Evolutionary conservation across 2,888 invertebrate genomes (phyloP).

Genomic region (Synergus laeviventris): DNA sequence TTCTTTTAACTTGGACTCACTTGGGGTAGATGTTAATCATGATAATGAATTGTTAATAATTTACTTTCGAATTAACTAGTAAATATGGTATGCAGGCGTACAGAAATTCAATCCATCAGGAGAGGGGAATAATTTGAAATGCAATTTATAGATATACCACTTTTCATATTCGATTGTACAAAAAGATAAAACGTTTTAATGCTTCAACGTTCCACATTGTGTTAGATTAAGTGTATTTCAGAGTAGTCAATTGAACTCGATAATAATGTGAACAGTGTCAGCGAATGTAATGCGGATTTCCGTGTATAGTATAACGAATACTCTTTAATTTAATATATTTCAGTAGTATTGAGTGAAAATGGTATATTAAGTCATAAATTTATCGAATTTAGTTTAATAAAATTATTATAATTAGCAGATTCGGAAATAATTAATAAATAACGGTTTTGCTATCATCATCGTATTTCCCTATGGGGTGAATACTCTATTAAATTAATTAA

Average conservation of each 20-base stretch:
- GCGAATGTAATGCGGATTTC: not conserved
- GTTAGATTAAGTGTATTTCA: not conserved
- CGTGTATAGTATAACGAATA: not conserved
- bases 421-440: constrained; percentile 14
- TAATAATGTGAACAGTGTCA: not conserved
- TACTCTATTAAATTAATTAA: constrained; percentile 36
- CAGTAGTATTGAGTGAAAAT: not conserved
- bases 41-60: not conserved
- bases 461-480: constrained; percentile 18
- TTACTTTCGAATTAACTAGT: not conserved
- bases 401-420: constrained; percentile 22
- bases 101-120: not conserved
- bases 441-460: constrained; percentile 9
- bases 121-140: not conserved
- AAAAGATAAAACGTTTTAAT: not conserved
- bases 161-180: not conserved
- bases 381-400: not conserved
- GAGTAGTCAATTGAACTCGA: not conserved
- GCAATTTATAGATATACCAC: not conserved
- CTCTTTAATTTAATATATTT: not conserved
- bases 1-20: no score
- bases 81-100: no score
- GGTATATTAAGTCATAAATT: not conserved
- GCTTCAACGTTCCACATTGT: not conserved
- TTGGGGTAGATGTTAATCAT: not conserved